phyloP scores from a whole-genome alignment of 2,888 invertebrate species.

The Stegophylla sp. region DNA sequence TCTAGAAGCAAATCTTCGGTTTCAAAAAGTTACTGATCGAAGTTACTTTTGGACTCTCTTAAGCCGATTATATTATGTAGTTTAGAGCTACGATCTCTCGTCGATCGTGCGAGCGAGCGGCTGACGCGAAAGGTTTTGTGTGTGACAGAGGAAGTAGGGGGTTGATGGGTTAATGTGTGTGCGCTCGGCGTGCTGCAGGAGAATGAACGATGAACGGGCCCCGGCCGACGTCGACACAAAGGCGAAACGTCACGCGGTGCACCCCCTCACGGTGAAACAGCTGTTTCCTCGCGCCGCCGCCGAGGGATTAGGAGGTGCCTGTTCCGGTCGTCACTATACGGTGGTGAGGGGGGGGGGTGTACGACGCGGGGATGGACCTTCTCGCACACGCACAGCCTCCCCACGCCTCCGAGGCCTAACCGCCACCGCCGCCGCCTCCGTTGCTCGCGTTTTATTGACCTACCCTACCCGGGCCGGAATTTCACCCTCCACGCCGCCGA shows the following conservation, averaged over 20 bases:
- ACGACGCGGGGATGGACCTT: neutral
- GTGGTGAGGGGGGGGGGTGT: neutral
- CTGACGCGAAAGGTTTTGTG: too few species aligned
- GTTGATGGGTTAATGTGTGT: neutral
- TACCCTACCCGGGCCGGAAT: constrained; percentile 54
- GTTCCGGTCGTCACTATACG: neutral
- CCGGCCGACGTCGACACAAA: constrained; percentile 12
- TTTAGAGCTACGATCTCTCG: too few species aligned
- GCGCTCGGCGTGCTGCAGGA: neutral
- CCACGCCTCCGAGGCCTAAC: neutral
- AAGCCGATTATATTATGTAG: too few species aligned
- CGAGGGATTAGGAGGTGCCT: neutral
- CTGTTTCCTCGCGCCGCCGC: constrained; percentile 10
- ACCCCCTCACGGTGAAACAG: constrained; percentile 7
- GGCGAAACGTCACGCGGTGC: constrained; percentile 36
- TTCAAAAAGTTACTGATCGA: too few species aligned
- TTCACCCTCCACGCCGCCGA: constrained; percentile 41
- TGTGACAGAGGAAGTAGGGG: too few species aligned
- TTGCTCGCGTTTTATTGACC: constrained; percentile 47
- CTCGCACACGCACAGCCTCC: constrained; percentile 30
- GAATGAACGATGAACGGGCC: neutral
- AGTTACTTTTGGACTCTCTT: too few species aligned
- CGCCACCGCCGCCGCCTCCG: neutral
- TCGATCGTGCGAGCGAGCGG: too few species aligned
- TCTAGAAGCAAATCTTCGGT: too few species aligned